Evolutionary conservation across 2,113 vertebrate genomes (phyloP).

Genomic region (Prolemur simus): DNA sequence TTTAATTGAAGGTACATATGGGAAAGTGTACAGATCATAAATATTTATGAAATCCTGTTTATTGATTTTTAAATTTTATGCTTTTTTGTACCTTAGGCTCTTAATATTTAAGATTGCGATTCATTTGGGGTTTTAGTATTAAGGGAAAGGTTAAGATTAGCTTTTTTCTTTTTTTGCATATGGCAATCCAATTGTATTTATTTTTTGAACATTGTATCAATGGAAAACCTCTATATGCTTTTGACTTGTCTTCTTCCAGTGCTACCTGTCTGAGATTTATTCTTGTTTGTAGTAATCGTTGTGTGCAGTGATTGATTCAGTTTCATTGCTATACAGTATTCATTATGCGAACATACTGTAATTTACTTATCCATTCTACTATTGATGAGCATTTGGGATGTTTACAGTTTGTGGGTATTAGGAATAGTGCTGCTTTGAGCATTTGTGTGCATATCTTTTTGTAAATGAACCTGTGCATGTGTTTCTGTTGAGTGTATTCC

Average conservation of each 20-base stretch:
- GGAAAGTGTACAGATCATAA: neutral
- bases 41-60: neutral
- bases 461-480: neutral
- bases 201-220: conserved; percentile 5
- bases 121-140: conserved; percentile 35
- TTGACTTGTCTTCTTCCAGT: neutral
- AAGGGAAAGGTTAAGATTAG: neutral
- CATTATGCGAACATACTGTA: neutral
- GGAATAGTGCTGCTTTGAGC: neutral
- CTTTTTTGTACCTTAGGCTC: neutral
- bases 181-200: neutral
- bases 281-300: neutral
- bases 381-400: neutral
- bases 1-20: neutral
- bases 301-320: neutral
- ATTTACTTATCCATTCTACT: neutral
- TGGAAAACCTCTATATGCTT: neutral
- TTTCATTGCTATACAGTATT: neutral
- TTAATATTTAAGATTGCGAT: neutral
- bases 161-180: conserved; percentile 7
- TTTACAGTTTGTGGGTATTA: neutral
- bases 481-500: neutral
- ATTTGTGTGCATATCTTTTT: neutral
- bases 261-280: neutral
- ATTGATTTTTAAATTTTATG: neutral